A percentile compares a stretch with the other conserved stretches of the same genome.
Conservation (phyloP, 1,140 invertebrate genomes). For the Globodera rostochiensis region DNA sequence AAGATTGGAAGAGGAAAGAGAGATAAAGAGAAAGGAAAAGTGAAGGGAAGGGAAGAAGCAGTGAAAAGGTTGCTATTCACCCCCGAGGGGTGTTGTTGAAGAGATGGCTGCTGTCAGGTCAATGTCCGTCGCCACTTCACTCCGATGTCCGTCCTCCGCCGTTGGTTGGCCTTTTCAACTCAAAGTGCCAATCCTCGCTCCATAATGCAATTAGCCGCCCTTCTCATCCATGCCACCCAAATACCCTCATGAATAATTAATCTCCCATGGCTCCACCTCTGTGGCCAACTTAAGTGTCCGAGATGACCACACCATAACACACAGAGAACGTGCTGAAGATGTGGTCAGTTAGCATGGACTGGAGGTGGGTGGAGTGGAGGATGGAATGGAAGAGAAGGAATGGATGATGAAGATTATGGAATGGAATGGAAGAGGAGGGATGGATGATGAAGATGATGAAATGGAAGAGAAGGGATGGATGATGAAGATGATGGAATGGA, state of each 20-base stretch:
- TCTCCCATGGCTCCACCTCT: not conserved
- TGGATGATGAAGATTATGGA: too few relatives aligned
- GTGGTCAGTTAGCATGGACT: not conserved
- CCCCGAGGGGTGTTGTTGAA: too few relatives aligned
- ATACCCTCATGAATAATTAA: constrained; percentile 4
- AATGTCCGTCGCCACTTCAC: not conserved
- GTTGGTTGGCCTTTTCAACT: not conserved
- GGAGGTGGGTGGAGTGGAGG: not conserved
- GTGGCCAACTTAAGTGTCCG: not conserved
- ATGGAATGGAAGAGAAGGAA: too few relatives aligned
- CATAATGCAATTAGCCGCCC: not conserved
- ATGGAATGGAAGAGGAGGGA: not conserved
- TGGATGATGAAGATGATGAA: not conserved
- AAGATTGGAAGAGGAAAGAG: not conserved
- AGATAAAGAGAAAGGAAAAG: too few relatives aligned
- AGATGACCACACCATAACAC: not conserved
- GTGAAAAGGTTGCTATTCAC: not conserved
- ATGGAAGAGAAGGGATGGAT: not conserved
- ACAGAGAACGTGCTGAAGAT: not conserved
- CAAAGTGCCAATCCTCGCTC: not conserved
- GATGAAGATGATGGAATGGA: not conserved
- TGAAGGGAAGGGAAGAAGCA: too few relatives aligned
- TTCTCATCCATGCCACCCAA: not conserved
- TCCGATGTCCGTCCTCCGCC: not conserved
- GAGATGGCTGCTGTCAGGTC: not conserved